These are phyloP conservation scores for Ridgeia piscesae DNA, from an alignment of 1,140 invertebrate species.

Conservation along the genomic window DNA sequence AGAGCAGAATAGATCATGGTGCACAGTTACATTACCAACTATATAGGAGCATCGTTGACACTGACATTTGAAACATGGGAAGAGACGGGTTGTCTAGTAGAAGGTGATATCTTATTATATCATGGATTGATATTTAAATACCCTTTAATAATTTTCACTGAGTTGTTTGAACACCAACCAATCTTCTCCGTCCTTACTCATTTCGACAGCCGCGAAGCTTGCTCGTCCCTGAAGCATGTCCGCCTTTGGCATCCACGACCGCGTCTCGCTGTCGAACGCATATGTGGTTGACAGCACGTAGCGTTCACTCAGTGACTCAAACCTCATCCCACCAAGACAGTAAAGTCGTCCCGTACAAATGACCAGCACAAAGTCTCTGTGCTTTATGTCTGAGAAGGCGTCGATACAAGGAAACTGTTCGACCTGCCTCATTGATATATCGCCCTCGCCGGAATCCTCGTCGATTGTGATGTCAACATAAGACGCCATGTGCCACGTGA, in stretches of 20 bases:
- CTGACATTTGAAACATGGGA: too few species aligned
- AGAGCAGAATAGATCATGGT: too few species aligned
- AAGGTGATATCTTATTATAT: too few species aligned
- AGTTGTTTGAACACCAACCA: too few species aligned
- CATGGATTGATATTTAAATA: too few species aligned
- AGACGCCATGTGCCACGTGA: not conserved
- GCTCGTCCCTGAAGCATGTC: not conserved
- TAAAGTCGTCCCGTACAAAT: not conserved
- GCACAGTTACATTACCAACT: too few species aligned
- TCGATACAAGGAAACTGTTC: not conserved
- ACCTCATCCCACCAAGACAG: not conserved
- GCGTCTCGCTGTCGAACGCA: not conserved
- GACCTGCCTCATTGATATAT: not conserved
- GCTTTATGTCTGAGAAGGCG: not conserved
- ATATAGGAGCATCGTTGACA: too few species aligned
- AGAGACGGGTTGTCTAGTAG: too few species aligned
- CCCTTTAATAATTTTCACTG: too few species aligned
- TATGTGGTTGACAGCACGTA: not conserved
- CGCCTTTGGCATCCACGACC: not conserved
- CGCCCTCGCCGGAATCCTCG: not conserved
- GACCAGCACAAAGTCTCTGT: not conserved
- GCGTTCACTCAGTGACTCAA: not conserved
- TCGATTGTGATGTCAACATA: not conserved
- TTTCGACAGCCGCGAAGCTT: not conserved
- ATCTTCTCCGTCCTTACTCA: not conserved